Percentiles rank a stretch among this genome's conserved stretches.
These are phyloP conservation scores for Brachionichthys hirsutus DNA, from an alignment of 2,113 vertebrate genomes.

Conservation along the genomic window DNA sequence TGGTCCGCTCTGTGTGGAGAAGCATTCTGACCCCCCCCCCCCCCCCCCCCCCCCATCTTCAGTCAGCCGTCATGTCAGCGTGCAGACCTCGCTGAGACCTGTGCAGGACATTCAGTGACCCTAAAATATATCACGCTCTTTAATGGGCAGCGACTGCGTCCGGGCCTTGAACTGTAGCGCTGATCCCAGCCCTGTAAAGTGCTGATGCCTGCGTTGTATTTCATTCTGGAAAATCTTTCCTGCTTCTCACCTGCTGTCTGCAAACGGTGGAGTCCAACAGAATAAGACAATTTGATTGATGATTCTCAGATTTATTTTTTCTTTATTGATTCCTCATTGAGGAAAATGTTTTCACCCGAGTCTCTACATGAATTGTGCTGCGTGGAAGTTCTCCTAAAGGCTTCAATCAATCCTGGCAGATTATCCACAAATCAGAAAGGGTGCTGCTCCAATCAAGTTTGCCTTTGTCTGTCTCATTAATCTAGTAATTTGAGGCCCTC, in stretches of 20 bases:
- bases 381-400: neutral
- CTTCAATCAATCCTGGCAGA: conserved; percentile 53
- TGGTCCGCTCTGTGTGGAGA: conserved; percentile 10
- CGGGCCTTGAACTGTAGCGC: conserved; percentile 73
- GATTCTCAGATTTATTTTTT: conserved; percentile 18
- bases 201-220: conserved; percentile 60
- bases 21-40: conserved; percentile 68
- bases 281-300: conserved; percentile 53
- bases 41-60: conserved; percentile 75
- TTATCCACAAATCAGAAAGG: conserved; percentile 50
- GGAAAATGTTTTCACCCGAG: too few species aligned
- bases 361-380: too few species aligned
- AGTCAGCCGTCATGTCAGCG: conserved; percentile 75
- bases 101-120: conserved; percentile 75
- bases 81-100: conserved; percentile 71
- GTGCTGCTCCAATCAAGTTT: conserved; percentile 54
- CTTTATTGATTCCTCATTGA: neutral
- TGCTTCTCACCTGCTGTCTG: conserved; percentile 65
- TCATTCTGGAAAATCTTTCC: conserved; percentile 72
- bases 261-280: conserved; percentile 53
- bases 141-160: conserved; percentile 67
- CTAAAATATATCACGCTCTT: conserved; percentile 73
- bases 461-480: conserved; percentile 69
- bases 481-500: conserved; percentile 45
- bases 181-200: conserved; percentile 72